These are phyloP conservation scores for Tamias sibiricus DNA, from an alignment of 2,113 vertebrate species.

Conservation along the genomic window DNA sequence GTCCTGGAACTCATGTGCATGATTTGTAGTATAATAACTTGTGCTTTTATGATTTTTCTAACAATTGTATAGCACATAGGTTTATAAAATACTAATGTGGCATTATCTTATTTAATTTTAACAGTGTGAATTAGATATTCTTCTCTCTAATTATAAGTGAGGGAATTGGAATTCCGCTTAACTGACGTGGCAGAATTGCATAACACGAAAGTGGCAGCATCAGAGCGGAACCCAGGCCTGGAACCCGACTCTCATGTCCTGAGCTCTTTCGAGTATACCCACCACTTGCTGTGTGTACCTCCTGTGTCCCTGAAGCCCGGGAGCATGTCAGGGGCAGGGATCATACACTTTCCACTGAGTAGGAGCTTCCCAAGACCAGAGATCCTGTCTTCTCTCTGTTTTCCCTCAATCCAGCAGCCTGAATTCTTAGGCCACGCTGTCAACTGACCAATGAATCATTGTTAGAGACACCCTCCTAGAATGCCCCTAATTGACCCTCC, in stretches of 20 bases:
- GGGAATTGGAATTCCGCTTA: not conserved
- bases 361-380: not conserved
- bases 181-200: not conserved
- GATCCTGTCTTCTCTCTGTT: not conserved
- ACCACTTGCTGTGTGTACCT: not conserved
- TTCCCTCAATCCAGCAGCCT: not conserved
- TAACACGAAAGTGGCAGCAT: not conserved
- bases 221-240: not conserved
- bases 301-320: not conserved
- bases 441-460: not conserved
- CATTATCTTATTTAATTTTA: constrained; percentile 29
- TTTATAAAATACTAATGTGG: not conserved
- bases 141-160: not conserved
- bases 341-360: not conserved
- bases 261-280: not conserved
- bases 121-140: not conserved
- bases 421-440: not conserved
- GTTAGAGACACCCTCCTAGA: not conserved
- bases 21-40: not conserved
- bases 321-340: not conserved
- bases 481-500: not conserved
- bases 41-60: not conserved
- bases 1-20: not conserved
- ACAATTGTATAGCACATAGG: not conserved
- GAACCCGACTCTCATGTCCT: not conserved